A percentile compares a stretch with the other conserved stretches of the same genome.
Evolutionary conservation across 2,888 invertebrate species (phyloP).

Genomic region (Lamellibrachia satsuma): DNA sequence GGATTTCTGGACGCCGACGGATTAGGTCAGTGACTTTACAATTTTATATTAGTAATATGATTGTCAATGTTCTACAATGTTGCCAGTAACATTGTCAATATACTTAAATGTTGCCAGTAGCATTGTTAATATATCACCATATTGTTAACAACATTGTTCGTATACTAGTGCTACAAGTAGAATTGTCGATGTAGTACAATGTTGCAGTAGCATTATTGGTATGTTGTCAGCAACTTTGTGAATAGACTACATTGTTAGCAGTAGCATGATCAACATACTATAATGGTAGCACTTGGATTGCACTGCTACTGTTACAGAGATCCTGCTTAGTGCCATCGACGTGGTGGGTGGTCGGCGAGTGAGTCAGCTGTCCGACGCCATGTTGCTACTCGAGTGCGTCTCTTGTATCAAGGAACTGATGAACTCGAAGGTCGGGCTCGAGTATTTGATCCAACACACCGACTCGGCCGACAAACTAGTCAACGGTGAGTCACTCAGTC

Average conservation of each 20-base stretch:
- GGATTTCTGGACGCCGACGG: slow-evolving; percentile 55
- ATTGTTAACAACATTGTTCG: no score
- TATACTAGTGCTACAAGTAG: no score
- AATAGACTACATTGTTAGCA: no score
- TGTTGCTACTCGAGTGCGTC: slow-evolving; percentile 60
- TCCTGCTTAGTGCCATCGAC: slow-evolving; percentile 56
- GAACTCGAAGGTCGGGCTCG: slow-evolving; percentile 92
- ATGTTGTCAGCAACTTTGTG: no score
- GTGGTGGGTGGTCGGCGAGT: slow-evolving; percentile 54
- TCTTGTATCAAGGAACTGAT: slow-evolving; percentile 68
- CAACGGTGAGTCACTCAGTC: slow-evolving; percentile 69
- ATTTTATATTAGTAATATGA: background rate
- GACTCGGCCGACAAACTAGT: slow-evolving; percentile 91
- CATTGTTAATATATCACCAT: no score
- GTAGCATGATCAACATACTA: no score
- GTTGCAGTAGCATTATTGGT: background rate
- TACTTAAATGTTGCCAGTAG: background rate
- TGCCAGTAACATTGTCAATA: background rate
- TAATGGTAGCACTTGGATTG: no score
- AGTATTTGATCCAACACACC: slow-evolving; percentile 92
- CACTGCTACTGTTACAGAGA: slow-evolving; percentile 39
- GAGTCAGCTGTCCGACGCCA: slow-evolving; percentile 57
- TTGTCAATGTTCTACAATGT: background rate
- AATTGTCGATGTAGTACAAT: background rate
- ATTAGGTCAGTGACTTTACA: background rate